Conservation (phyloP, 2,888 invertebrate genomes). For the Euphydryas editha region DNA sequence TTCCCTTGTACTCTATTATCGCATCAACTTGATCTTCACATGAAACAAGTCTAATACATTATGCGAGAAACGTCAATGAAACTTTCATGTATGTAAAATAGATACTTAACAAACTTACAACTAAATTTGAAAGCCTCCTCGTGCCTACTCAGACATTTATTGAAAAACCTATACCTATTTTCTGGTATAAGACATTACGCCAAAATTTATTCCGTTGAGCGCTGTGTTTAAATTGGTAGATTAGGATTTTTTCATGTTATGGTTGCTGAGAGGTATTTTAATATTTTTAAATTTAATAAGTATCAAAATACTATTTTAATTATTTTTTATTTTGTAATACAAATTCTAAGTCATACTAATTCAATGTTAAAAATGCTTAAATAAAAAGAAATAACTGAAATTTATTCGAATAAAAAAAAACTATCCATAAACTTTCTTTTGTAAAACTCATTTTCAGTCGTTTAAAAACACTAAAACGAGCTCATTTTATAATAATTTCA, state of each 20-base stretch:
- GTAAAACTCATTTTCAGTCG: conserved; percentile 32
- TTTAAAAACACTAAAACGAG: conserved; percentile 32
- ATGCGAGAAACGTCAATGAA: conserved; percentile 32
- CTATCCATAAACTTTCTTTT: conserved; percentile 16
- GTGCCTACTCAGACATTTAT: conserved; percentile 23
- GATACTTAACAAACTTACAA: conserved; percentile 33
- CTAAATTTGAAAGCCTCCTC: conserved; percentile 25
- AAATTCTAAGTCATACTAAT: neutral
- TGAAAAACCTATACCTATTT: conserved; percentile 17
- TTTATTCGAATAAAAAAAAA: conserved; percentile 2
- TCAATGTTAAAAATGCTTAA: neutral
- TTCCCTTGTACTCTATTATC: conserved; percentile 76
- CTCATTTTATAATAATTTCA: conserved; percentile 39
- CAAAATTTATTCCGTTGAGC: neutral
- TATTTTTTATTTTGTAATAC: too few relatives aligned
- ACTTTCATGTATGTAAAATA: conserved; percentile 26
- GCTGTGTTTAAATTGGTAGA: neutral
- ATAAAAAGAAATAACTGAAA: neutral
- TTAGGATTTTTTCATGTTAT: too few relatives aligned
- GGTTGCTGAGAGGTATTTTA: too few relatives aligned
- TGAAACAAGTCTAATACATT: conserved; percentile 39
- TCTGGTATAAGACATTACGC: neutral
- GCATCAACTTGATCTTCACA: conserved; percentile 57
- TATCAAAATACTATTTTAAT: too few relatives aligned
- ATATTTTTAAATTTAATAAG: too few relatives aligned